Percentiles rank a stretch among this genome's conserved stretches.
Evolutionary conservation across 2,888 invertebrate genomes (phyloP).

Genomic region (Copidosoma aretas): DNA sequence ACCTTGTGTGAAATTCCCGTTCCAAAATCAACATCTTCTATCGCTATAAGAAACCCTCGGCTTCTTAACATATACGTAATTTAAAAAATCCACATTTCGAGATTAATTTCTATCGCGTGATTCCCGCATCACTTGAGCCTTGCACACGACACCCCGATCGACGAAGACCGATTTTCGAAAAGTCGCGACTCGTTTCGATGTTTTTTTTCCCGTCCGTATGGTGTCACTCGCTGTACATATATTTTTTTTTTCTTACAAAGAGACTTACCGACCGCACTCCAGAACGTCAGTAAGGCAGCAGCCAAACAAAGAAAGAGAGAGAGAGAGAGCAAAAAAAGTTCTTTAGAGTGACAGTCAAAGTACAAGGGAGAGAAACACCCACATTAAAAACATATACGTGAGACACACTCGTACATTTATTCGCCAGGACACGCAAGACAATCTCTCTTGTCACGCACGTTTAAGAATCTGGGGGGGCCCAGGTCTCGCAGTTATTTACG

Average conservation of each 20-base stretch:
- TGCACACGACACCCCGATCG: no score
- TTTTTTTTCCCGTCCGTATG: not conserved
- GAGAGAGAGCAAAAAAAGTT: conserved; percentile 42
- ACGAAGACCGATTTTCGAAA: not conserved
- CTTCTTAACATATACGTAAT: not conserved
- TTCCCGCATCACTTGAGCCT: no score
- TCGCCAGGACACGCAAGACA: no score
- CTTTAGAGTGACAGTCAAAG: conserved; percentile 29
- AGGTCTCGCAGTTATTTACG: no score
- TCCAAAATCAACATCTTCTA: not conserved
- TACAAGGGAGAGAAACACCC: conserved; percentile 8
- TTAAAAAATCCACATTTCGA: not conserved
- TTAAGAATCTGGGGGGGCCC: no score
- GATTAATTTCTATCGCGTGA: not conserved
- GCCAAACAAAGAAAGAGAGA: conserved; percentile 22
- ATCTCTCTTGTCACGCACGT: no score
- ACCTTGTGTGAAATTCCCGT: not conserved
- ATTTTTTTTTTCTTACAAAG: conserved; percentile 18
- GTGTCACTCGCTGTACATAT: conserved; percentile 1
- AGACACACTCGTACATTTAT: no score
- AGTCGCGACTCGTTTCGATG: not conserved
- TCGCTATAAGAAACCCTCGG: not conserved
- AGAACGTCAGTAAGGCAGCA: conserved; percentile 50
- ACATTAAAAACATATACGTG: not conserved
- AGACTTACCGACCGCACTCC: conserved; percentile 54